phyloP scores from a whole-genome alignment of 1,140 invertebrate species.

The Drosophila arawakana region DNA sequence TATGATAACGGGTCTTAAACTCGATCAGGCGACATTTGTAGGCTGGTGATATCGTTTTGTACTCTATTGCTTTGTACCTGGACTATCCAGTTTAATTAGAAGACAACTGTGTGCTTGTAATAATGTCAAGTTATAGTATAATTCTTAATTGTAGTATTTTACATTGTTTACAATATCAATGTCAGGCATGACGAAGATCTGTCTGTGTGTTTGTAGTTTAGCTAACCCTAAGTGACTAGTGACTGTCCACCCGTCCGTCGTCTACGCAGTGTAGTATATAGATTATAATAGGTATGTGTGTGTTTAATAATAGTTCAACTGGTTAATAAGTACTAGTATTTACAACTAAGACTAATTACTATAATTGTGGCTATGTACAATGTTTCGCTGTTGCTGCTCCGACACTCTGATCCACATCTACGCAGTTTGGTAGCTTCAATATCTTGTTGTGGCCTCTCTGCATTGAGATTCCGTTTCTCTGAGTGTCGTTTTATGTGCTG shows the following conservation, averaged over 20 bases:
- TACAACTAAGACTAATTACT: slow-evolving; percentile 19
- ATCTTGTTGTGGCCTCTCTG: background rate
- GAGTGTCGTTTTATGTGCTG: background rate
- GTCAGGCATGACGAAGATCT: slow-evolving; percentile 10
- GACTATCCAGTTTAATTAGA: no score
- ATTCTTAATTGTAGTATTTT: background rate
- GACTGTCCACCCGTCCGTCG: slow-evolving; percentile 19
- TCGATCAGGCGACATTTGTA: slow-evolving; percentile 61
- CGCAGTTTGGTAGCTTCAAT: background rate
- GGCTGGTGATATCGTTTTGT: background rate
- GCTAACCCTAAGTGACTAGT: slow-evolving; percentile 38
- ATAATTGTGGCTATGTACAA: slow-evolving; percentile 22
- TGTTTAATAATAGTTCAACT: slow-evolving; percentile 11
- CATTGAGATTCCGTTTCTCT: slow-evolving; percentile 26
- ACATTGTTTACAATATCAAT: slow-evolving; percentile 39
- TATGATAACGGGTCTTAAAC: slow-evolving; percentile 48
- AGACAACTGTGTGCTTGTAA: background rate
- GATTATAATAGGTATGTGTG: background rate
- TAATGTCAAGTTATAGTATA: background rate
- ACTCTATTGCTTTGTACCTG: slow-evolving; percentile 59
- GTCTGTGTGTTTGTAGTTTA: background rate
- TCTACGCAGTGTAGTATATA: background rate
- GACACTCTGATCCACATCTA: slow-evolving; percentile 1
- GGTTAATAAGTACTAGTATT: slow-evolving; percentile 18
- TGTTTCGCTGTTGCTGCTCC: slow-evolving; percentile 9